These are phyloP conservation scores for Argentina silus DNA, from an alignment of 2,797 vertebrate genomes.

Conservation along the genomic window DNA sequence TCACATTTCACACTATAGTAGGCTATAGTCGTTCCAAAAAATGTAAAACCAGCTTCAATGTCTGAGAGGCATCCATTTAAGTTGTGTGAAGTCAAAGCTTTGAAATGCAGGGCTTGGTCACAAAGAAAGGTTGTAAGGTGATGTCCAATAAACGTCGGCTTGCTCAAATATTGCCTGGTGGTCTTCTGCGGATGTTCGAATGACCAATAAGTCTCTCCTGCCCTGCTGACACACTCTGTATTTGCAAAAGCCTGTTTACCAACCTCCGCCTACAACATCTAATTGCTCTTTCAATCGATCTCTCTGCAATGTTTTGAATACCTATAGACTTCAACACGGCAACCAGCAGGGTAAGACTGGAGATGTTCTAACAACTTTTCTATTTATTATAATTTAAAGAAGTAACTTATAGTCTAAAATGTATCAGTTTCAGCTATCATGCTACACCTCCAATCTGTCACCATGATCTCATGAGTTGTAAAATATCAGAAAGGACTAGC, in stretches of 20 bases:
- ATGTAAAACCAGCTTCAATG: no score
- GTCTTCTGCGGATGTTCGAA: background rate
- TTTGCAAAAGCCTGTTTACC: slow-evolving; percentile 55
- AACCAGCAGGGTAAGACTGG: no score
- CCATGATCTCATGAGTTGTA: slow-evolving; percentile 63
- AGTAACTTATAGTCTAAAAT: no score
- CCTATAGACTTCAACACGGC: no score
- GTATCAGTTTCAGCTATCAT: background rate
- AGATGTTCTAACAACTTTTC: no score
- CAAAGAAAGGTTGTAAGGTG: background rate
- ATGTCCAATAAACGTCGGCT: background rate
- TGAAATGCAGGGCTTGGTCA: background rate
- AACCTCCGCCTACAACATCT: slow-evolving; percentile 31
- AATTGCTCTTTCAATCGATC: slow-evolving; percentile 47
- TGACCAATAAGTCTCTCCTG: slow-evolving; percentile 26
- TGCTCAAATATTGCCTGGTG: slow-evolving; percentile 7
- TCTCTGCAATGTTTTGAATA: background rate
- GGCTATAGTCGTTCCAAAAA: background rate
- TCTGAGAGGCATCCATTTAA: background rate
- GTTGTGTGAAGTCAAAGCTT: background rate
- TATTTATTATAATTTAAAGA: no score
- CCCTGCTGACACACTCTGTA: slow-evolving; percentile 30
- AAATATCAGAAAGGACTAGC: slow-evolving; percentile 47
- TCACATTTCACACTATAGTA: background rate
- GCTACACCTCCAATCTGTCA: background rate